Evolutionary conservation across 2,888 invertebrate genomes (phyloP).

Genomic region (Hecatera dysodea): DNA sequence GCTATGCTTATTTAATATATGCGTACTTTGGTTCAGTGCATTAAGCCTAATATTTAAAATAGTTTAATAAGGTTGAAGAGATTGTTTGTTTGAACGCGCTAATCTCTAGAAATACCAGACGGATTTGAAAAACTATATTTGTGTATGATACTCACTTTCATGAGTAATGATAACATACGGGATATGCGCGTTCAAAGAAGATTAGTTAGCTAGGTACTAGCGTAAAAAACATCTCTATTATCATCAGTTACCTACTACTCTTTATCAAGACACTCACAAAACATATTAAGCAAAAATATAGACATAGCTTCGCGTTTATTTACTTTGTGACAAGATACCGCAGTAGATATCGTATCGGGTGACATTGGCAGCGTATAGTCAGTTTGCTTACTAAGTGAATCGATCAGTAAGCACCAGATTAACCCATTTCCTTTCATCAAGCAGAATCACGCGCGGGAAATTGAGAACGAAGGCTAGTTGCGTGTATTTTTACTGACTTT

Average conservation of each 20-base stretch:
- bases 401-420: constrained; percentile 55
- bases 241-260: neutral
- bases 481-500: constrained; percentile 7
- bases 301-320: constrained; percentile 14
- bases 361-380: constrained; percentile 21
- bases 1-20: no score
- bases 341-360: constrained; percentile 31
- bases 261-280: constrained; percentile 15
- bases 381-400: constrained; percentile 44
- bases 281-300: constrained; percentile 23
- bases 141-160: no score
- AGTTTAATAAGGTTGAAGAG: no score
- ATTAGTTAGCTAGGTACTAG: no score
- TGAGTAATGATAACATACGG: no score
- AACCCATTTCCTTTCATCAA: constrained; percentile 63
- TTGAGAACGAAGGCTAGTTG: constrained; percentile 34
- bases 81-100: no score
- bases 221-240: neutral
- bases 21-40: no score
- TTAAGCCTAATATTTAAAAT: no score
- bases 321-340: constrained; percentile 34
- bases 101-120: no score
- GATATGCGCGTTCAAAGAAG: no score
- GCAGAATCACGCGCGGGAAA: constrained; percentile 54
- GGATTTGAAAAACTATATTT: no score